Conservation (phyloP, 1,140 invertebrate species). For the Drosophila funebris region DNA sequence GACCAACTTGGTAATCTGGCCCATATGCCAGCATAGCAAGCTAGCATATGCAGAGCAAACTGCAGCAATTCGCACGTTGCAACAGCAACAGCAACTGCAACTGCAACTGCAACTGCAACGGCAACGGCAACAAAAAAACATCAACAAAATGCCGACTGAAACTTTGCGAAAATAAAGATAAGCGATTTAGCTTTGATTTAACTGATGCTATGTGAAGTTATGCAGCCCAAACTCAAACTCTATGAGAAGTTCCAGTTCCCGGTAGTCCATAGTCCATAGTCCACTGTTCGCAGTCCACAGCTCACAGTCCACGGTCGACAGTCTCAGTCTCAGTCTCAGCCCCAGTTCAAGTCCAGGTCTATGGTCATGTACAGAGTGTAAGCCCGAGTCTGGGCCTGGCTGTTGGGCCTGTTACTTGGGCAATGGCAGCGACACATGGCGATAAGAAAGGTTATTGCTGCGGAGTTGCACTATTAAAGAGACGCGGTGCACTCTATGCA, state of each 20-base stretch:
- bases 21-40: conserved; percentile 46
- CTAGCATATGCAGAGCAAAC: conserved; percentile 35
- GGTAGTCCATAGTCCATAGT: neutral
- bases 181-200: conserved; percentile 76
- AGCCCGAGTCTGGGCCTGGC: neutral
- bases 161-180: conserved; percentile 63
- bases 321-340: neutral
- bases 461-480: conserved; percentile 48
- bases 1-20: conserved; percentile 14
- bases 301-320: neutral
- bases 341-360: conserved; percentile 10
- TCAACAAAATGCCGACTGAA: conserved; percentile 58
- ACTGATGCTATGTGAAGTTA: conserved; percentile 78
- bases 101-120: conserved; percentile 26
- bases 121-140: conserved; percentile 28
- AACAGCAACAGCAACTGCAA: conserved; percentile 23
- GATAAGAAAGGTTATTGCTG: conserved; percentile 70
- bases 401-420: neutral
- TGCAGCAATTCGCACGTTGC: conserved; percentile 62
- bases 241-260: conserved; percentile 13
- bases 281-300: neutral
- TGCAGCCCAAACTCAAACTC: conserved; percentile 43
- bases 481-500: neutral
- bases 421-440: conserved; percentile 45
- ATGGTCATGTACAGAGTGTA: conserved; percentile 20